Percentiles rank a stretch among this genome's conserved stretches.
phyloP scores from a whole-genome alignment of 2,888 invertebrate species.

The Oligia latruncula region DNA sequence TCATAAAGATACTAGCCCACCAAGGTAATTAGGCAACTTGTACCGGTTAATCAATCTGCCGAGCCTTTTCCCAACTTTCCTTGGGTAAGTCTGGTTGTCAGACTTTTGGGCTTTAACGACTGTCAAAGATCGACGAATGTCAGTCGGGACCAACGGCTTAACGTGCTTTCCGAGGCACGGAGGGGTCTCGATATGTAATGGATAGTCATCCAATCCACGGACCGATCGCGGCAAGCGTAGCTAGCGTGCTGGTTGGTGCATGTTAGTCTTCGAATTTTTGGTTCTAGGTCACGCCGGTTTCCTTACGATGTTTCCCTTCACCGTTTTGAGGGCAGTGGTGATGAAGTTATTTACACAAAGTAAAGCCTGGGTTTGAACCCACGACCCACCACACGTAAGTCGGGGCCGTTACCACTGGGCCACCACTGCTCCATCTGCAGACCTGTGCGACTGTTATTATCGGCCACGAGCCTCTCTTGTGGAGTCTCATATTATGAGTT shows the following conservation, averaged over 20 bases:
- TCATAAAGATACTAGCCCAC: constrained; percentile 5
- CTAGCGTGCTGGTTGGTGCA: not conserved
- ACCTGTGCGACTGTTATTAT: not conserved
- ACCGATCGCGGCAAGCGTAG: not conserved
- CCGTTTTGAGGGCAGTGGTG: not conserved
- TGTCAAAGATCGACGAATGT: not conserved
- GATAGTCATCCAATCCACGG: not conserved
- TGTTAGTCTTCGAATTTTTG: not conserved
- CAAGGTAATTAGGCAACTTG: not conserved
- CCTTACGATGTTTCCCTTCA: not conserved
- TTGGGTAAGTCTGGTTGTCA: not conserved
- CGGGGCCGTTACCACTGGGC: not conserved
- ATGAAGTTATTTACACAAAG: not conserved
- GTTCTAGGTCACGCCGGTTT: not conserved
- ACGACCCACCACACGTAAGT: not conserved
- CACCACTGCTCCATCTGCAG: not conserved
- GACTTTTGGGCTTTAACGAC: not conserved
- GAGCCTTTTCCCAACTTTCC: not conserved
- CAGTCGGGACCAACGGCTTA: not conserved
- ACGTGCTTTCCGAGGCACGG: not conserved
- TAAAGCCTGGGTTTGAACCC: not conserved
- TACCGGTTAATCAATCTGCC: not conserved
- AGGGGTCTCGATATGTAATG: not conserved
- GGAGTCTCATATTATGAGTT: not conserved
- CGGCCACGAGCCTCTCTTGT: not conserved